These are phyloP conservation scores for Hydrolagus colliei DNA, from an alignment of 2,797 vertebrate genomes.

Conservation along the genomic window DNA sequence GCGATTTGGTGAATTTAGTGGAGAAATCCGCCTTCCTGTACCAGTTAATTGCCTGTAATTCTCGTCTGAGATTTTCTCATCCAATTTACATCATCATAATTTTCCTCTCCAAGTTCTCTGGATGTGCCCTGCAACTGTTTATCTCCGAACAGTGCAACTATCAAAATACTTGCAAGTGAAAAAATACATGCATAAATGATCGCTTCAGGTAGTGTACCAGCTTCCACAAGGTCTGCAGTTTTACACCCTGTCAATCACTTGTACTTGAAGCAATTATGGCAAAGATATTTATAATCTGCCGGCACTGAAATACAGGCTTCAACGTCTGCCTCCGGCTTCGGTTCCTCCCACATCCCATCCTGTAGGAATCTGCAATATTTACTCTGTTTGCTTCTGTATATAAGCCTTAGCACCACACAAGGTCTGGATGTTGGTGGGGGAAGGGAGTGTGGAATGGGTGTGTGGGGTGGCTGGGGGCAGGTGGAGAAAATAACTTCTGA, in stretches of 20 bases:
- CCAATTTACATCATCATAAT: not conserved
- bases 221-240: no score
- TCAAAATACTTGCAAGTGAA: not conserved
- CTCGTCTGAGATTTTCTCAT: not conserved
- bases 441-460: not conserved
- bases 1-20: not conserved
- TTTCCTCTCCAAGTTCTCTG: not conserved
- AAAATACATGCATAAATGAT: no score
- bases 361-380: not conserved
- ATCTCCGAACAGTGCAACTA: not conserved
- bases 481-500: no score
- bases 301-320: no score
- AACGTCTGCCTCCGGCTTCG: not conserved
- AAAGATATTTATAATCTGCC: no score
- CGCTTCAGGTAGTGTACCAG: no score
- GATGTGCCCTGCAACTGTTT: not conserved
- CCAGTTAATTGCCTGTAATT: not conserved
- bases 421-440: not conserved
- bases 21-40: not conserved
- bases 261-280: no score
- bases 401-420: not conserved
- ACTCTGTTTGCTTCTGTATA: not conserved
- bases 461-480: no score
- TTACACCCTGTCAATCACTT: no score
- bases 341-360: not conserved